A percentile compares a stretch with the other conserved stretches of the same genome.
phyloP scores from a whole-genome alignment of 1,140 invertebrate genomes.

The Neotoxoptera formosana region DNA sequence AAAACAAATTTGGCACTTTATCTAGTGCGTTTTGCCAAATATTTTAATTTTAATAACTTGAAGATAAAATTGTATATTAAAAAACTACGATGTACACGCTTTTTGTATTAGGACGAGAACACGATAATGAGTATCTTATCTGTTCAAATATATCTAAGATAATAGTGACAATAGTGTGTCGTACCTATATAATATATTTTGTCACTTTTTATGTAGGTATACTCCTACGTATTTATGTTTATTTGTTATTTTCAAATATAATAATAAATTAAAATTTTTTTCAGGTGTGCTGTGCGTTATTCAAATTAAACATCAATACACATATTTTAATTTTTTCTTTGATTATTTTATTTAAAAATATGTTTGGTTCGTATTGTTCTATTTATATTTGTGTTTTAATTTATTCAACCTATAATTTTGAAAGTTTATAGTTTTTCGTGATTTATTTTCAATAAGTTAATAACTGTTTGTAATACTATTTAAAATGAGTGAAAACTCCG shows the following conservation, averaged over 20 bases:
- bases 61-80: not conserved
- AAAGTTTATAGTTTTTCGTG: not conserved
- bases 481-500: slow-evolving; percentile 49
- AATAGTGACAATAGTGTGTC: not conserved
- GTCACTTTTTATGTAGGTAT: not conserved
- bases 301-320: not conserved
- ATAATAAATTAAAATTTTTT: not conserved
- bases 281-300: slow-evolving; percentile 8
- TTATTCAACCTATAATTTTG: not conserved
- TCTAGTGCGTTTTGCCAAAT: slow-evolving; percentile 2
- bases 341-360: slow-evolving; percentile 15
- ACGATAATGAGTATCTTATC: not conserved
- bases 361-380: not conserved
- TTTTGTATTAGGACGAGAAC: not conserved
- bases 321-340: not conserved
- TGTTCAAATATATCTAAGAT: not conserved
- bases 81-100: not conserved
- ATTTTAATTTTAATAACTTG: slow-evolving; percentile 40
- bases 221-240: not conserved
- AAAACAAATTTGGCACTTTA: slow-evolving; percentile 37
- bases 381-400: slow-evolving; percentile 12
- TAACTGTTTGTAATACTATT: slow-evolving; percentile 1
- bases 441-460: not conserved
- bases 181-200: not conserved
- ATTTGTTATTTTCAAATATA: not conserved